phyloP scores from a whole-genome alignment of 2,797 vertebrate species.

The Telmatherina bonti region DNA sequence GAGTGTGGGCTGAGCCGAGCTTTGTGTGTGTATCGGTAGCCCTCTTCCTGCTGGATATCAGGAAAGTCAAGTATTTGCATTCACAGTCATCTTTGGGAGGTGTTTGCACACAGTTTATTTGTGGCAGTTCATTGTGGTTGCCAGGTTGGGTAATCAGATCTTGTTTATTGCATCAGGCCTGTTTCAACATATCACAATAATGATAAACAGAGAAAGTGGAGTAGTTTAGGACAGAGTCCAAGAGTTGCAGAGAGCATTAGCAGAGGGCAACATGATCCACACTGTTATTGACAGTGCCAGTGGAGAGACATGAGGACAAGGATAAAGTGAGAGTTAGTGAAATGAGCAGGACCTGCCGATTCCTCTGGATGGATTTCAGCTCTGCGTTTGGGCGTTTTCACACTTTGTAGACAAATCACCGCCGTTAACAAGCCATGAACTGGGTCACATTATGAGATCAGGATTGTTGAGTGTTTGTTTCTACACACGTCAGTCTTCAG shows the following conservation, averaged over 20 bases:
- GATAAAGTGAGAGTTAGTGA: conserved; percentile 59
- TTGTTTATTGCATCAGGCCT: conserved; percentile 80
- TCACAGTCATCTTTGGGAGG: conserved; percentile 66
- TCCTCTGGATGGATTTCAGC: conserved; percentile 7
- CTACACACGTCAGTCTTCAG: conserved; percentile 3
- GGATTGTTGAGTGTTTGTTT: conserved; percentile 30
- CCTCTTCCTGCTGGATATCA: conserved; percentile 52
- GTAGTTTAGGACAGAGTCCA: conserved; percentile 73
- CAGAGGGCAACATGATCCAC: conserved; percentile 75
- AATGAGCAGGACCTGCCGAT: conserved; percentile 41
- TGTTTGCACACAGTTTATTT: conserved; percentile 74
- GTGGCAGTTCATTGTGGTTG: conserved; percentile 64
- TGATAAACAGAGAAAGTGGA: conserved; percentile 78
- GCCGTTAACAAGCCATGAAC: conserved; percentile 4
- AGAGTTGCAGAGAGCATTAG: conserved; percentile 67
- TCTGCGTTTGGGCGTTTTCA: conserved; percentile 8
- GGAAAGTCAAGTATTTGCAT: conserved; percentile 72
- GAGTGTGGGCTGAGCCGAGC: conserved; percentile 28
- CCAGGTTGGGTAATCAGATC: conserved; percentile 81
- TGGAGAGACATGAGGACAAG: conserved; percentile 64
- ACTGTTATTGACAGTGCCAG: conserved; percentile 68
- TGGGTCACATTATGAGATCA: conserved; percentile 23
- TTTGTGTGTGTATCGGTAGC: conserved; percentile 26
- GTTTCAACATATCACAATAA: conserved; percentile 82
- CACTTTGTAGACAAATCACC: conserved; percentile 39